Percentiles rank a stretch among this genome's conserved stretches.
Conservation (phyloP, 2,888 invertebrate genomes). For the Boloria euphrosyne region DNA sequence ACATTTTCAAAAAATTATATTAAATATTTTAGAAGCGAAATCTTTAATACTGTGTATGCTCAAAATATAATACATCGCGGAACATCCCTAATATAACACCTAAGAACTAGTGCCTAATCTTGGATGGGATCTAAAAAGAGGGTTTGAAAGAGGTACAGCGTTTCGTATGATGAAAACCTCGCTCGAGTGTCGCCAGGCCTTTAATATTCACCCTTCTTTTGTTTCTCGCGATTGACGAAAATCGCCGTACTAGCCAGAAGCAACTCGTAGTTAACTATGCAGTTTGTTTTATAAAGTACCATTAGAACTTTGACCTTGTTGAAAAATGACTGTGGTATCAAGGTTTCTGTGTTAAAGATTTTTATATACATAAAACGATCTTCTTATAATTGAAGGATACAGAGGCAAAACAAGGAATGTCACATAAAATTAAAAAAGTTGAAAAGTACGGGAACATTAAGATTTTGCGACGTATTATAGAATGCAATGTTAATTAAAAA, state of each 20-base stretch:
- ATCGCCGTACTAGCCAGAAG: slow-evolving; percentile 58
- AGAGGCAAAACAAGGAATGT: no score
- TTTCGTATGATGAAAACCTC: slow-evolving; percentile 76
- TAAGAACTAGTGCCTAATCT: slow-evolving; percentile 80
- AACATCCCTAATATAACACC: slow-evolving; percentile 58
- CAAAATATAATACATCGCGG: background rate
- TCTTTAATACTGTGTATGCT: no score
- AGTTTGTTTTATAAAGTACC: slow-evolving; percentile 52
- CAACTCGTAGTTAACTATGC: slow-evolving; percentile 44
- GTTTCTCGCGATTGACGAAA: slow-evolving; percentile 77
- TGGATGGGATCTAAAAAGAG: slow-evolving; percentile 77
- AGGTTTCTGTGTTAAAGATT: background rate
- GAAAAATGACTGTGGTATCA: slow-evolving; percentile 20
- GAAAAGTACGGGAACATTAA: no score
- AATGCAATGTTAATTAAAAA: no score
- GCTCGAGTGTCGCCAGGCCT: slow-evolving; percentile 71
- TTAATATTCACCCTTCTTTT: slow-evolving; percentile 78
- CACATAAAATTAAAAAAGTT: no score
- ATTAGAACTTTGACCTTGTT: slow-evolving; percentile 29
- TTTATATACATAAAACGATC: background rate
- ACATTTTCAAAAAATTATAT: no score
- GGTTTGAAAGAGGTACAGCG: slow-evolving; percentile 71
- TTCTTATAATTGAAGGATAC: background rate
- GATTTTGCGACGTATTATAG: no score
- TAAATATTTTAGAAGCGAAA: no score